Percentiles rank a stretch among this genome's conserved stretches.
These are phyloP conservation scores for Gymnopithys bicolor DNA, from an alignment of 2,797 vertebrate species.

Conservation along the genomic window DNA sequence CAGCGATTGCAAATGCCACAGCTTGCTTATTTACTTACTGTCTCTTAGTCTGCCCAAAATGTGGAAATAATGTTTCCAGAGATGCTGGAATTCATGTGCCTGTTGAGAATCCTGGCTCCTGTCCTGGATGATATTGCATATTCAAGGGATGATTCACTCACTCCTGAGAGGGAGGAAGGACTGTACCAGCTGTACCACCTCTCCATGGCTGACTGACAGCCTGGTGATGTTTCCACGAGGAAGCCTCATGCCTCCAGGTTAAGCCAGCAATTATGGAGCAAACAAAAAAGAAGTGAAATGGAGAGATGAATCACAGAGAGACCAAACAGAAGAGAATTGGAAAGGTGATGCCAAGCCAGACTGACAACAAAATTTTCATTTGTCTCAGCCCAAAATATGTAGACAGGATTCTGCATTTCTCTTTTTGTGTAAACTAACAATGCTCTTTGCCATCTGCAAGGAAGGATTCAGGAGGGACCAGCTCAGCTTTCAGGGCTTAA, in stretches of 20 bases:
- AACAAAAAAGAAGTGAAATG: slow-evolving; percentile 24
- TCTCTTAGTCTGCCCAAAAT: slow-evolving; percentile 58
- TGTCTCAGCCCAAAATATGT: not conserved
- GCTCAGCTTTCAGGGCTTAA: not conserved
- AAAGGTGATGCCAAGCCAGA: slow-evolving; percentile 23
- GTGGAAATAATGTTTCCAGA: slow-evolving; percentile 69
- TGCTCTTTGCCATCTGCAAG: not conserved
- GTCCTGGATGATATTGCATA: slow-evolving; percentile 70
- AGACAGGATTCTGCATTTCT: not conserved
- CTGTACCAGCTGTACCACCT: slow-evolving; percentile 69
- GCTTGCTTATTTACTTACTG: slow-evolving; percentile 65
- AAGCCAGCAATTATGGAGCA: slow-evolving; percentile 49
- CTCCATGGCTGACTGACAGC: slow-evolving; percentile 45
- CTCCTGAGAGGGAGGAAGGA: slow-evolving; percentile 56
- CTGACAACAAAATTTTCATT: not conserved
- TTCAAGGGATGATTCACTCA: slow-evolving; percentile 63
- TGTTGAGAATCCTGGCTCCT: slow-evolving; percentile 65
- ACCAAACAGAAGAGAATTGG: slow-evolving; percentile 17
- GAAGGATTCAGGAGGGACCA: not conserved
- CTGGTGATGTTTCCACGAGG: slow-evolving; percentile 40
- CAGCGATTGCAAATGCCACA: slow-evolving; percentile 52
- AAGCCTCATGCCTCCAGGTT: slow-evolving; percentile 61
- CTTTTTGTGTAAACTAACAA: not conserved
- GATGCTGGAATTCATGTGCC: slow-evolving; percentile 59
- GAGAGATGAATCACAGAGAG: not conserved